Conservation (phyloP, 2,113 vertebrate genomes). For the Colinus virginianus region DNA sequence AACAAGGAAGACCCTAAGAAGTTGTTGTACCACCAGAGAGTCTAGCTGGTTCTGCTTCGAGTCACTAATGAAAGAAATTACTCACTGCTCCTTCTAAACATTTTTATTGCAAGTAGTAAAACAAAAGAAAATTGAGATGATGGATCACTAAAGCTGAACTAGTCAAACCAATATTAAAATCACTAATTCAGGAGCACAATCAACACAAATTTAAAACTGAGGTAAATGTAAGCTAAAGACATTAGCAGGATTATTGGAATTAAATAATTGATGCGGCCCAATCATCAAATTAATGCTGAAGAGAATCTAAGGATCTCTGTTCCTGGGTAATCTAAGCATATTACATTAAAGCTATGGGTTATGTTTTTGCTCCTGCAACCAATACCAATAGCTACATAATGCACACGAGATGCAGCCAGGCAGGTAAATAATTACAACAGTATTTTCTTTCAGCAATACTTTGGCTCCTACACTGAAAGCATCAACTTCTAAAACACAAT, state of each 20-base stretch:
- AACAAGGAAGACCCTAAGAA: background rate
- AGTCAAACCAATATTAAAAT: constrained; percentile 1
- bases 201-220: background rate
- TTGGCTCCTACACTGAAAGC: background rate
- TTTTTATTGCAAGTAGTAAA: background rate
- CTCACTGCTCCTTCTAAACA: background rate
- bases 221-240: background rate
- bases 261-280: constrained; percentile 14
- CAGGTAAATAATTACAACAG: background rate
- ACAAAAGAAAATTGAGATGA: background rate
- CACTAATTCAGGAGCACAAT: background rate
- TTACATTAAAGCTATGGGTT: background rate
- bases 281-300: constrained; percentile 28
- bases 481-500: background rate
- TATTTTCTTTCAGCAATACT: background rate
- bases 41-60: background rate
- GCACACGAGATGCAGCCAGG: background rate
- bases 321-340: background rate
- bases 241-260: background rate
- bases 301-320: background rate
- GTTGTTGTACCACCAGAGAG: background rate
- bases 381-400: background rate
- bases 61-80: background rate
- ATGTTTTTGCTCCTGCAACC: background rate
- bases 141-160: background rate